A percentile compares a stretch with the other conserved stretches of the same genome.
Evolutionary conservation across 2,888 invertebrate genomes (phyloP).

Genomic region (Luffia ferchaultella): DNA sequence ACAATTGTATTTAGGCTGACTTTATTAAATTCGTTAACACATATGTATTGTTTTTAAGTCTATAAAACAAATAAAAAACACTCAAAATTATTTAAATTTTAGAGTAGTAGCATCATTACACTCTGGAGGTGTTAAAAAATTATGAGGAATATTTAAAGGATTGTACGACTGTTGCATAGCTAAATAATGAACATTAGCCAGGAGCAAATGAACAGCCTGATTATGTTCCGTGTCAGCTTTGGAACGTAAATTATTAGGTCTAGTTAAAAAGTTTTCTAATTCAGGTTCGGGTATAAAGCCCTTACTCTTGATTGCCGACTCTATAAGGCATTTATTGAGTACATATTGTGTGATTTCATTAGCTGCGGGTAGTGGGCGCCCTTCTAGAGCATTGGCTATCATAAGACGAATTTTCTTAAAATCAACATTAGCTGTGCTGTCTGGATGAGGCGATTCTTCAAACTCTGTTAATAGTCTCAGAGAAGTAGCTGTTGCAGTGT

Average conservation of each 20-base stretch:
- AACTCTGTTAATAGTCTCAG: conserved; percentile 43
- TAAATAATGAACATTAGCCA: conserved; percentile 28
- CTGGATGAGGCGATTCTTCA: conserved; percentile 32
- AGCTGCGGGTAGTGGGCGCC: conserved; percentile 29
- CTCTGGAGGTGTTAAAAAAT: conserved; percentile 22
- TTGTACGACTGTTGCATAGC: conserved; percentile 33
- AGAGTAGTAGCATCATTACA: neutral
- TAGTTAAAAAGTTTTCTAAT: conserved; percentile 21
- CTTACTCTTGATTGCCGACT: conserved; percentile 38
- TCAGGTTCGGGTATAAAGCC: conserved; percentile 26
- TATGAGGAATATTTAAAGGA: conserved; percentile 35
- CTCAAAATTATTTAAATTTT: neutral
- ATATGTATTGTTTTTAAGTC: neutral
- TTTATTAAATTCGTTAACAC: neutral
- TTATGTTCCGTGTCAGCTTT: neutral
- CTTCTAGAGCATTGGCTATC: conserved; percentile 47
- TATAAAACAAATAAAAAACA: neutral
- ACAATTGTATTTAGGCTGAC: neutral
- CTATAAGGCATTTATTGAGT: conserved; percentile 37
- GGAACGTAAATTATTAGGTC: neutral
- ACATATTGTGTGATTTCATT: conserved; percentile 22
- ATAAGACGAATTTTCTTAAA: conserved; percentile 37
- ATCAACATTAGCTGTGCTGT: conserved; percentile 29
- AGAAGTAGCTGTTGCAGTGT: conserved; percentile 36
- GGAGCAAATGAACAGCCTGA: neutral